phyloP scores from a whole-genome alignment of 2,797 vertebrate genomes.

The Pangasius djambal region DNA sequence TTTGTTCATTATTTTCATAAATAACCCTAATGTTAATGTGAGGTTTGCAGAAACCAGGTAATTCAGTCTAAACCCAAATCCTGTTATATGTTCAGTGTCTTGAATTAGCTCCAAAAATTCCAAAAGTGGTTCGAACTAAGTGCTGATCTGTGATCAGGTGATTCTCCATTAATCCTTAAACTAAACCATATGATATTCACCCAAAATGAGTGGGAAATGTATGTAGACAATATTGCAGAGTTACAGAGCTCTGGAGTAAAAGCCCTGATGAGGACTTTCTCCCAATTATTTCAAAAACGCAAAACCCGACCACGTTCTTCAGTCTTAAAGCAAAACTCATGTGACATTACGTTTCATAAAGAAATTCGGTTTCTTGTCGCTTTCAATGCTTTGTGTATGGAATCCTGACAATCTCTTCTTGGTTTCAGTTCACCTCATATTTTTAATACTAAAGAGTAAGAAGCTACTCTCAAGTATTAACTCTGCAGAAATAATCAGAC shows the following conservation, averaged over 20 bases:
- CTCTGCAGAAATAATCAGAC: not conserved
- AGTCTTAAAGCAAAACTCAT: not conserved
- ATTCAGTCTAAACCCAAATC: conserved; percentile 30
- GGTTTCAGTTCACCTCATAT: not conserved
- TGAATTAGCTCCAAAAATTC: conserved; percentile 23
- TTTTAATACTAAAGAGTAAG: not conserved
- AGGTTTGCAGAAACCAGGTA: conserved; percentile 30
- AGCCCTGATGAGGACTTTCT: not conserved
- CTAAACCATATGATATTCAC: not conserved
- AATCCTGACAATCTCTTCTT: not conserved
- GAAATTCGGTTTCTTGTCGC: not conserved
- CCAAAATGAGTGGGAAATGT: not conserved
- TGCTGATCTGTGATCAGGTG: conserved; percentile 43
- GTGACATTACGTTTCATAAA: not conserved
- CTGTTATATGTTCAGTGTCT: conserved; percentile 28
- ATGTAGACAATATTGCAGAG: not conserved
- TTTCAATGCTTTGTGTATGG: not conserved
- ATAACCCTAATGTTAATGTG: conserved; percentile 20
- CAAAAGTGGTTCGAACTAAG: conserved; percentile 43
- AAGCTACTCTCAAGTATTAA: not conserved
- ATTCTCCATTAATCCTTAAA: not conserved
- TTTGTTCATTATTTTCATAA: conserved; percentile 14
- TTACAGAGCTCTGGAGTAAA: not conserved
- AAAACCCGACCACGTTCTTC: not conserved
- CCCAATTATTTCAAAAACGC: not conserved